Conservation (phyloP, 2,888 invertebrate species). For the Crioceris asparagi region DNA sequence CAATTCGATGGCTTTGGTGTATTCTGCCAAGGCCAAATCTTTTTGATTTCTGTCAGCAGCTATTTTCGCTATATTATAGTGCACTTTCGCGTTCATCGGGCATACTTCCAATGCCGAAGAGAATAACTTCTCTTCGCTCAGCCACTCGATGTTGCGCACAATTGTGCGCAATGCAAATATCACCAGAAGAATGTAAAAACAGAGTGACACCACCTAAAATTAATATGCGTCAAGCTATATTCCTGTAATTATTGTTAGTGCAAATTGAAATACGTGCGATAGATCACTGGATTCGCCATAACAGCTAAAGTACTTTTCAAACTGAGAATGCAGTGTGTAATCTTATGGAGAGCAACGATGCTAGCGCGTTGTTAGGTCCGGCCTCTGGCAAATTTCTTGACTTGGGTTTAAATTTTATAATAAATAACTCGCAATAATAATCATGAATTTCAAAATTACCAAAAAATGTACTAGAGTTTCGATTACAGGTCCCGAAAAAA, state of each 20-base stretch:
- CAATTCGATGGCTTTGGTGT: conserved; percentile 49
- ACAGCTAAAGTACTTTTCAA: no score
- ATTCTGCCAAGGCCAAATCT: conserved; percentile 62
- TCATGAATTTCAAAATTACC: no score
- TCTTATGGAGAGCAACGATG: no score
- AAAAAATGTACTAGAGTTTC: no score
- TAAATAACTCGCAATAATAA: no score
- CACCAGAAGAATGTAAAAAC: conserved; percentile 28
- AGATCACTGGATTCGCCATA: no score
- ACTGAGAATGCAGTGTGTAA: no score
- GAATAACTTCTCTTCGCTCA: conserved; percentile 67
- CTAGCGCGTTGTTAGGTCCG: no score
- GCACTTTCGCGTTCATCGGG: conserved; percentile 88
- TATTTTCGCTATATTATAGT: conserved; percentile 86
- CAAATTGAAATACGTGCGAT: no score
- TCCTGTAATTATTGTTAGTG: background rate
- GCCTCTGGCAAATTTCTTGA: no score
- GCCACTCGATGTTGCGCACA: conserved; percentile 69
- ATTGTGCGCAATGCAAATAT: conserved; percentile 40
- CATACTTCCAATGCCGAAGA: conserved; percentile 75
- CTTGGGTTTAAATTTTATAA: no score
- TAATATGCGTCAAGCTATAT: conserved; percentile 7
- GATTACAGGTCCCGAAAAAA: no score
- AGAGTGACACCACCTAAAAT: conserved; percentile 29
- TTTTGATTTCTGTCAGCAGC: conserved; percentile 64